Percentiles rank a stretch among this genome's conserved stretches.
phyloP scores from a whole-genome alignment of 2,888 invertebrate species.

The Eupithecia exiguata region DNA sequence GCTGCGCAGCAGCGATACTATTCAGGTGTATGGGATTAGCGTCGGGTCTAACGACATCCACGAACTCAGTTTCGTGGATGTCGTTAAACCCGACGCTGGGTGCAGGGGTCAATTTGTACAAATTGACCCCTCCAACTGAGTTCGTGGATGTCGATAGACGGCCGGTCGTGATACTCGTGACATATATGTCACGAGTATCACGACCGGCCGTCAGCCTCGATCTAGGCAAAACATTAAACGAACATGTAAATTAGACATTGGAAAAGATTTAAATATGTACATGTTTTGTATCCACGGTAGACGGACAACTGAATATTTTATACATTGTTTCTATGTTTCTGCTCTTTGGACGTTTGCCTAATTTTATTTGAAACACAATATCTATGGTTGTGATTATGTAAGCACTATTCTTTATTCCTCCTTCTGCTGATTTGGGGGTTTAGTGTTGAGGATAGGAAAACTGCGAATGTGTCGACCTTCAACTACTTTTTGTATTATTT shows the following conservation, averaged over 20 bases:
- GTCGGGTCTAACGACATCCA: not conserved
- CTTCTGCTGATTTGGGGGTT: constrained; percentile 14
- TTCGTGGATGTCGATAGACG: too few relatives aligned
- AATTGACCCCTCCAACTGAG: too few relatives aligned
- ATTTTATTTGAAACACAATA: constrained; percentile 12
- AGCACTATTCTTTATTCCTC: constrained; percentile 18
- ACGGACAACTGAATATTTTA: not conserved
- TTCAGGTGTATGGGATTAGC: too few relatives aligned
- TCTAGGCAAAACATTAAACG: not conserved
- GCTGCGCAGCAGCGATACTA: too few relatives aligned
- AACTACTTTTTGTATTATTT: not conserved
- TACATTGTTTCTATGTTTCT: not conserved
- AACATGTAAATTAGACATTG: too few relatives aligned
- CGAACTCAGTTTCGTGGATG: too few relatives aligned
- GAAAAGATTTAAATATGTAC: too few relatives aligned
- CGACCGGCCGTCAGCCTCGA: too few relatives aligned
- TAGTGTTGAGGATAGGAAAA: not conserved
- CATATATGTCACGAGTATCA: not conserved
- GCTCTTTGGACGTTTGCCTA: constrained; percentile 12
- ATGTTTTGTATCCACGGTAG: not conserved
- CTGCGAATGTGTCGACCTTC: not conserved
- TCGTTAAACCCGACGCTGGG: too few relatives aligned
- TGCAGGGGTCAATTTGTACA: too few relatives aligned
- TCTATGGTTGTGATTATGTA: constrained; percentile 11
- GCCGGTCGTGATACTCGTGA: not conserved